Evolutionary conservation across 1,140 invertebrate species (phyloP).

Genomic region (Drosophila malerkotliana): DNA sequence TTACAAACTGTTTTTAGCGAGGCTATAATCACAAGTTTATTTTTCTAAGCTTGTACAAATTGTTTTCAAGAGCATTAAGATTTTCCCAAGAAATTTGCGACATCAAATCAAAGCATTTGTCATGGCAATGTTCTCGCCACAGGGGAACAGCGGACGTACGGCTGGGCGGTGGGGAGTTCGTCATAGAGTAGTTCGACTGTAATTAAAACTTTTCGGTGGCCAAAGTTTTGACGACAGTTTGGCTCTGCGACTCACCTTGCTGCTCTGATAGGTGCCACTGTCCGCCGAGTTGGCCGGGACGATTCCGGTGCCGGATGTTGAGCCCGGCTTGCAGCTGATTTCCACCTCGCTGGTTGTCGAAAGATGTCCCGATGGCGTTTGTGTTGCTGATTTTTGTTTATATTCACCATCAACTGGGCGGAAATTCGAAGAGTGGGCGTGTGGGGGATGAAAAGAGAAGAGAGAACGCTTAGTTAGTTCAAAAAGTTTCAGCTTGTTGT

Average conservation of each 20-base stretch:
- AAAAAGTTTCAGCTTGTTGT: constrained; percentile 54
- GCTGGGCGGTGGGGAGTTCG: constrained; percentile 23
- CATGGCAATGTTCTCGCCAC: constrained; percentile 31
- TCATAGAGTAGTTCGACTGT: constrained; percentile 56
- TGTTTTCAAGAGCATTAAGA: constrained; percentile 28
- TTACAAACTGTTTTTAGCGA: constrained; percentile 8
- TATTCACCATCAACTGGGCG: constrained; percentile 83
- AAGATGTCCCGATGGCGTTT: constrained; percentile 84
- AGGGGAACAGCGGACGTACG: not conserved
- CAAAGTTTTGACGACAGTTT: constrained; percentile 50
- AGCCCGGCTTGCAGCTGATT: constrained; percentile 82
- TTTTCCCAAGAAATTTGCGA: constrained; percentile 36
- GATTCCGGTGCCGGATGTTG: constrained; percentile 53
- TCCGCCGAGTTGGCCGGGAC: constrained; percentile 57
- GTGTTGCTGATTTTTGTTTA: constrained; percentile 84
- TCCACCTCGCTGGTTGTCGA: constrained; percentile 83
- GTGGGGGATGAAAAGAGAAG: constrained; percentile 13
- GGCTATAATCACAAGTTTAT: constrained; percentile 35
- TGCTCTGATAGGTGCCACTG: constrained; percentile 78
- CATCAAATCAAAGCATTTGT: constrained; percentile 44
- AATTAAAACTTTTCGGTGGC: constrained; percentile 51
- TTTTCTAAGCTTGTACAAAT: constrained; percentile 26
- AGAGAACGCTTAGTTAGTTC: constrained; percentile 62
- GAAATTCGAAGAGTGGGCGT: constrained; percentile 17
- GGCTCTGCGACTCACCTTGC: constrained; percentile 71